A percentile compares a stretch with the other conserved stretches of the same genome.
phyloP scores from a whole-genome alignment of 2,797 vertebrate genomes.

The Heterohyrax brucei region DNA sequence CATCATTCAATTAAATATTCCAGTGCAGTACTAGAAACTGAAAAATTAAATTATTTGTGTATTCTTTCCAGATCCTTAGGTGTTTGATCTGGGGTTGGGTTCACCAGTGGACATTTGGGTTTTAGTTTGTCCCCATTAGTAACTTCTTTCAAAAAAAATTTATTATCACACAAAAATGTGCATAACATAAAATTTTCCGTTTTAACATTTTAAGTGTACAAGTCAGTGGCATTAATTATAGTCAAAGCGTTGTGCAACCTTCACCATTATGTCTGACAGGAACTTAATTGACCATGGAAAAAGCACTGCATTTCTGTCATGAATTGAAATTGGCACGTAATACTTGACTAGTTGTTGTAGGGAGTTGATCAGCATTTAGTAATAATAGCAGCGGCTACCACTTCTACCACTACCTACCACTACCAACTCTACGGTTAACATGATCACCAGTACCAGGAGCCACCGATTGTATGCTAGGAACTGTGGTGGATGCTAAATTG shows the following conservation, averaged over 20 bases:
- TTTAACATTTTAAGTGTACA: too few species aligned
- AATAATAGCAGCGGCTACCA: not conserved
- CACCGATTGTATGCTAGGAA: not conserved
- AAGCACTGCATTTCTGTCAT: not conserved
- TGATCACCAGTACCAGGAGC: not conserved
- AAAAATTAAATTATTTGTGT: not conserved
- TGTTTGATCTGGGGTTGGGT: not conserved
- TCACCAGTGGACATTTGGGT: not conserved
- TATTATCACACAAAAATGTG: too few species aligned
- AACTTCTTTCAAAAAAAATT: too few species aligned
- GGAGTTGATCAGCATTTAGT: not conserved
- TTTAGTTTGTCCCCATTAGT: not conserved
- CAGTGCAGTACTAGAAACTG: not conserved
- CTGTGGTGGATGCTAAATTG: not conserved
- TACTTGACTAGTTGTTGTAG: not conserved
- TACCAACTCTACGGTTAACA: not conserved
- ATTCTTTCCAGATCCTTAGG: not conserved
- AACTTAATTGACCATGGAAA: not conserved
- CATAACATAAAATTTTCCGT: too few species aligned
- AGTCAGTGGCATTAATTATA: too few species aligned
- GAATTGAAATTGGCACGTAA: not conserved
- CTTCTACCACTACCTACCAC: not conserved
- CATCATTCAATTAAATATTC: constrained; percentile 3
- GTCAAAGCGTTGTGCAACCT: too few species aligned
- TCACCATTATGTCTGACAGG: not conserved